Conservation (phyloP, 2,113 vertebrate species). For the Pluvianellus socialis region DNA sequence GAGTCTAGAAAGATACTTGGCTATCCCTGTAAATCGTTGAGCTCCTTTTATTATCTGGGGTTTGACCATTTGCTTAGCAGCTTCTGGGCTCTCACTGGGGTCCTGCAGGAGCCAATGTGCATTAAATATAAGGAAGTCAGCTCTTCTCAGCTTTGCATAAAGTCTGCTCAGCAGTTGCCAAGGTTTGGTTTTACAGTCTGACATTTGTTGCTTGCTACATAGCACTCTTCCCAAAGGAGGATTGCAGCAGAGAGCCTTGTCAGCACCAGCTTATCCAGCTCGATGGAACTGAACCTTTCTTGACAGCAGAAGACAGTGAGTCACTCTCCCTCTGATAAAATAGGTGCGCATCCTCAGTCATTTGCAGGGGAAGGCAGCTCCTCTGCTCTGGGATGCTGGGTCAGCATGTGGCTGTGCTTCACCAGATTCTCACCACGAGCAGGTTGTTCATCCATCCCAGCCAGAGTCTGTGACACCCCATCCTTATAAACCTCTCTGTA, state of each 20-base stretch:
- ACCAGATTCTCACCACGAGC: background rate
- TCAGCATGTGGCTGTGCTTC: background rate
- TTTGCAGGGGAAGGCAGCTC: background rate
- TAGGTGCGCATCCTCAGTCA: background rate
- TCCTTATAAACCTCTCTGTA: background rate
- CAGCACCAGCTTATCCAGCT: background rate
- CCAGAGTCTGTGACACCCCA: fast-evolving
- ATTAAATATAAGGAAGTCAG: background rate
- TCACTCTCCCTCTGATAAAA: background rate
- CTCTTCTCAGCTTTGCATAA: background rate
- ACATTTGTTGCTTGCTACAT: background rate
- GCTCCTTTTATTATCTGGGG: background rate
- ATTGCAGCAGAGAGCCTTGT: background rate
- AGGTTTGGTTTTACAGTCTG: background rate
- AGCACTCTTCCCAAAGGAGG: background rate
- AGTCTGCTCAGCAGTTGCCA: background rate
- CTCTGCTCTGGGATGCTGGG: background rate
- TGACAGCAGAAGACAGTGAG: background rate
- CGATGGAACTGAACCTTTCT: background rate
- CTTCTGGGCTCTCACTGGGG: background rate
- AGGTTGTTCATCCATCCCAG: background rate
- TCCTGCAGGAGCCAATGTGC: background rate
- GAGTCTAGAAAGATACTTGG: background rate
- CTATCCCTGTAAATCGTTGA: background rate
- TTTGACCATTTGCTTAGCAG: background rate